Evolutionary conservation across 1,140 invertebrate species (phyloP), one percentile per base, ranked within the genome.

Genomic region (Tenebrio molitor): DNA sequence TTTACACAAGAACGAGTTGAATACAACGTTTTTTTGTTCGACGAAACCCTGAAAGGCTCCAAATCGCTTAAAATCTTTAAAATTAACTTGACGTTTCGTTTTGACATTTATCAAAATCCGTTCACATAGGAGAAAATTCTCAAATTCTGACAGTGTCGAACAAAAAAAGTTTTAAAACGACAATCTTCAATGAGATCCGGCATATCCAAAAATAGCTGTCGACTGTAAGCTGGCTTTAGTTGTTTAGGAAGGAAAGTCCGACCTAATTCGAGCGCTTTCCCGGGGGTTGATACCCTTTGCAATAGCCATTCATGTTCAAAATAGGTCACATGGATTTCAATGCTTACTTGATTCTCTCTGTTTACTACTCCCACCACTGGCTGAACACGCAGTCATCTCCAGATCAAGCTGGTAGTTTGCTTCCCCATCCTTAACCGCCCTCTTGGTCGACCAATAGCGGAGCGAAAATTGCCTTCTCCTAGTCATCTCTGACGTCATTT

Each of bases 231-330:
- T 16, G 33, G 12, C 16, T 25, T 29, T 14, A n/a, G 33, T 19
- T 34, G 15, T 65, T 65, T 33, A 17, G 36, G 41, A 68, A 68
- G 65, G 44, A 68, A 46, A 68, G 36, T 66, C 29, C 71, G 74
- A 76, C 76, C 76, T 70, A 78, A 76, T 74, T 76, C 58, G 44
- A 78, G 74, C 66, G 65, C 19, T 58, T 72, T 70, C 62, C 76
- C 75, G 69, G 64, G 76, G 77, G 77, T 78, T 78, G 77, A 73
- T 78, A 78, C 77, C 77, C 77, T 76, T 69, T 76, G 71, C 71
- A 69, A 71, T 53, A 71, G 77, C 67, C 77, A 78, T 78, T 78
- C 77, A 78, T 78, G 75, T 29, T 63, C 15, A 46, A 77, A 77
- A 42, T 74, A 62, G 76, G 76, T 78, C 76, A 76, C 71, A 53